A percentile compares a stretch with the other conserved stretches of the same genome.
phyloP scores from a whole-genome alignment of 2,113 vertebrate species.

The Coptodon bakossiorum region DNA sequence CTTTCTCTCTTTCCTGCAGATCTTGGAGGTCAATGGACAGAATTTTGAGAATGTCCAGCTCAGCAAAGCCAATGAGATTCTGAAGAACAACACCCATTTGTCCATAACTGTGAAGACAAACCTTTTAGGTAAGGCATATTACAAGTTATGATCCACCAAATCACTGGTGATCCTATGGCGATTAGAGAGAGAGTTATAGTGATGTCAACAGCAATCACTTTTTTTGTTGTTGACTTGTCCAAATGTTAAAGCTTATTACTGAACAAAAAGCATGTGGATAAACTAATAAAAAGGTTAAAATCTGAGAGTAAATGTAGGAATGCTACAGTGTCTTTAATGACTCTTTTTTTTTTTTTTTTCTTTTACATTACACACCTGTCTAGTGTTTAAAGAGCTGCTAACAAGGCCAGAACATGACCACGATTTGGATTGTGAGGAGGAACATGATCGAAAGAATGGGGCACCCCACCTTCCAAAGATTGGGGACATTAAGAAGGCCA shows the following conservation, averaged over 20 bases:
- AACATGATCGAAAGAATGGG: conserved; percentile 90
- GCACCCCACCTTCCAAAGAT: conserved; percentile 96
- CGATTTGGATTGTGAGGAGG: conserved; percentile 75
- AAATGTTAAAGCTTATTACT: neutral
- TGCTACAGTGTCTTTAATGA: neutral
- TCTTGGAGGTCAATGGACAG: conserved; percentile 97
- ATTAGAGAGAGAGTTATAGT: neutral
- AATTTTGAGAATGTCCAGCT: conserved; percentile 98
- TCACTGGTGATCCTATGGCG: neutral
- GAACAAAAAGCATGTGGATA: neutral
- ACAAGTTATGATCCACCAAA: neutral
- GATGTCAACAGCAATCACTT: neutral
- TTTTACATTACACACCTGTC: neutral
- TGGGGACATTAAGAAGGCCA: conserved; percentile 95
- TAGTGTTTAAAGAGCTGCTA: conserved; percentile 96
- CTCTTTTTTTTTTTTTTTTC: neutral
- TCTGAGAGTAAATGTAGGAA: neutral
- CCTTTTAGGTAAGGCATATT: conserved; percentile 82
- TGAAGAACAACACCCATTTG: conserved; percentile 97
- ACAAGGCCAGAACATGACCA: conserved; percentile 84
- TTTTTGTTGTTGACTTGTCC: neutral
- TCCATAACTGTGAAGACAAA: conserved; percentile 99
- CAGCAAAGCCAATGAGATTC: conserved; percentile 96
- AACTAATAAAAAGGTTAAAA: neutral
- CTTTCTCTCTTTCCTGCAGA: conserved; percentile 67